A percentile compares a stretch with the other conserved stretches of the same genome.
Evolutionary conservation across 2,797 vertebrate species (phyloP).

Genomic region (Tiaroga cobitis): DNA sequence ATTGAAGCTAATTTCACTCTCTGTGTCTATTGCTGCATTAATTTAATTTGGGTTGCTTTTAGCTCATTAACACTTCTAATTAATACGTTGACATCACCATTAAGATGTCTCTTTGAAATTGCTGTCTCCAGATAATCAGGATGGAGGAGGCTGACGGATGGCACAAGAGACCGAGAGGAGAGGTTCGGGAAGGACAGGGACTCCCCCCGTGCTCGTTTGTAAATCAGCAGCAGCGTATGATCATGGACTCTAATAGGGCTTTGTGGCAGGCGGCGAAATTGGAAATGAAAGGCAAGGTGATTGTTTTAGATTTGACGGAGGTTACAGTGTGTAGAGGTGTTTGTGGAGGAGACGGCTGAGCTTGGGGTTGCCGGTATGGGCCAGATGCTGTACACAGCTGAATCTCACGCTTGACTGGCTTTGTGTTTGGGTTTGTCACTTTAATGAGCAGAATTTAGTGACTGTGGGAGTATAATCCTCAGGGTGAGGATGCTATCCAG

Average conservation of each 20-base stretch:
- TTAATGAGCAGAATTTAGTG: slow-evolving; percentile 88
- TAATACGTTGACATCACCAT: slow-evolving; percentile 99
- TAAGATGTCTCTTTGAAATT: slow-evolving; percentile 99
- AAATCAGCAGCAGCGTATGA: slow-evolving; percentile 75
- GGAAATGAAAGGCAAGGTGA: slow-evolving; percentile 83
- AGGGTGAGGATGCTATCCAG: slow-evolving; percentile 74
- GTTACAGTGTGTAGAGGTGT: slow-evolving; percentile 48
- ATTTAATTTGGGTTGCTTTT: slow-evolving; percentile 99
- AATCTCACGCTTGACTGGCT: slow-evolving; percentile 81
- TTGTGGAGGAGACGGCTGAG: slow-evolving; percentile 66
- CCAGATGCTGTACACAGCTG: slow-evolving; percentile 86
- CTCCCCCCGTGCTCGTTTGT: slow-evolving; percentile 70
- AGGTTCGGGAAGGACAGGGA: slow-evolving; percentile 54
- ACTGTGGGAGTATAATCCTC: slow-evolving; percentile 78
- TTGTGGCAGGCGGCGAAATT: slow-evolving; percentile 81
- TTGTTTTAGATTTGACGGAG: slow-evolving; percentile 82
- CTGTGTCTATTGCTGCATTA: slow-evolving; percentile 99
- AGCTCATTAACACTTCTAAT: slow-evolving; percentile 99
- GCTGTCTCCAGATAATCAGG: slow-evolving; percentile 99
- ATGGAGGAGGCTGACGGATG: slow-evolving; percentile 96
- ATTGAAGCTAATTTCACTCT: slow-evolving; percentile 99
- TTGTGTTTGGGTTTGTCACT: slow-evolving; percentile 85
- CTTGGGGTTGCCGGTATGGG: slow-evolving; percentile 74
- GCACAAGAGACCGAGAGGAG: slow-evolving; percentile 82
- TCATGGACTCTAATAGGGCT: slow-evolving; percentile 79